Conservation (phyloP, 2,888 invertebrate species). For the Eristalis intricaria region DNA sequence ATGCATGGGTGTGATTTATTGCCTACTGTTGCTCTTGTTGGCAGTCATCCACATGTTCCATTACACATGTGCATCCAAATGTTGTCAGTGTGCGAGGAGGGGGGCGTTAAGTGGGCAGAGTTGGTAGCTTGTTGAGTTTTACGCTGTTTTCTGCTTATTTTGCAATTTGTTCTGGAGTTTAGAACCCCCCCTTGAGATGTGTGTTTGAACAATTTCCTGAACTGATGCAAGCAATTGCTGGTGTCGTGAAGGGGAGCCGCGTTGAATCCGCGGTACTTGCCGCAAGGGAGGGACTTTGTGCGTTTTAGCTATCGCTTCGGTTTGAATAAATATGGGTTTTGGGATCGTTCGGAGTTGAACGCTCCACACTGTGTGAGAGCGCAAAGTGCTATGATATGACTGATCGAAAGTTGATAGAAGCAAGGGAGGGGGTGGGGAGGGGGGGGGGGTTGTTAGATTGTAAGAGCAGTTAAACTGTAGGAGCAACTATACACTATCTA, state of each 20-base stretch:
- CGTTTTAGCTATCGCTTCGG: neutral
- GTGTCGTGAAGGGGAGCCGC: neutral
- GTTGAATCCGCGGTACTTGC: neutral
- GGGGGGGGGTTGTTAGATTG: no score
- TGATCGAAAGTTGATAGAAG: no score
- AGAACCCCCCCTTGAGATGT: neutral
- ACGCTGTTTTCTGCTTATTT: neutral
- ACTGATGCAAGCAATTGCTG: neutral
- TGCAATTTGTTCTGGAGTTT: neutral
- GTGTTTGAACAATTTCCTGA: neutral
- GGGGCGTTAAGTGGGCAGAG: conserved; percentile 3
- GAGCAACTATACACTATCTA: no score
- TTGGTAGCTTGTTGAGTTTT: conserved; percentile 36
- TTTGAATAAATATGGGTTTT: neutral
- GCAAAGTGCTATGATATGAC: no score
- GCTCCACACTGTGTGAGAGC: no score
- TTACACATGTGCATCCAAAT: conserved; percentile 8
- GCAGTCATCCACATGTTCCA: conserved; percentile 7
- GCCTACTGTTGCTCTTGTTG: conserved; percentile 15
- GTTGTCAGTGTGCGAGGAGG: neutral
- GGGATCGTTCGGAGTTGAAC: no score
- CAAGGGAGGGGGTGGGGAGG: no score
- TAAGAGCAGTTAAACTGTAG: no score
- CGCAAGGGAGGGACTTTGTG: no score
- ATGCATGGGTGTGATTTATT: conserved; percentile 56